Evolutionary conservation across 2,113 vertebrate genomes (phyloP).

Genomic region (Centropristis striata): DNA sequence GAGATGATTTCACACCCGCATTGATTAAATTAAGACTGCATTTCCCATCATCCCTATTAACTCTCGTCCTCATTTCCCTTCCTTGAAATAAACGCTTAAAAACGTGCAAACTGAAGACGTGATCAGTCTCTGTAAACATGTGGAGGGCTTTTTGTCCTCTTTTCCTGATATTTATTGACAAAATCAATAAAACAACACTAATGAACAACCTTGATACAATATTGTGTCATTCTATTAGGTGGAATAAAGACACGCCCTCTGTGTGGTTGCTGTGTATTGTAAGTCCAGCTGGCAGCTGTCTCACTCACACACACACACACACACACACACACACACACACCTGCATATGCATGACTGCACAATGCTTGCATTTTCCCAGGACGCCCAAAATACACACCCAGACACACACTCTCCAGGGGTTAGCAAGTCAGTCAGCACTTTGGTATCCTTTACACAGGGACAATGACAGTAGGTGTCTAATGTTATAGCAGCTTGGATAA

Average conservation of each 20-base stretch:
- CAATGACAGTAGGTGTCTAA: conserved; percentile 62
- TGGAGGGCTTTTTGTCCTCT: not conserved
- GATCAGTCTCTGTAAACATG: too few relatives aligned
- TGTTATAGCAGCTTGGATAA: conserved; percentile 58
- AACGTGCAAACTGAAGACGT: too few relatives aligned
- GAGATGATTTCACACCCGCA: not conserved
- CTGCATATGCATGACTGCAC: conserved; percentile 11
- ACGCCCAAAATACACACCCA: conserved; percentile 23
- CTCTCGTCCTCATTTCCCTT: not conserved
- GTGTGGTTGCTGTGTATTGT: not conserved
- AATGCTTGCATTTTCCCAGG: conserved; percentile 33
- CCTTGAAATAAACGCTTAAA: not conserved
- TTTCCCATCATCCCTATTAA: conserved; percentile 10
- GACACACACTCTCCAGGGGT: conserved; percentile 14
- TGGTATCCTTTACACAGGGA: conserved; percentile 67
- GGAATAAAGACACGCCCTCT: not conserved
- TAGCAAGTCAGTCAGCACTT: conserved; percentile 44
- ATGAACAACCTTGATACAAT: not conserved
- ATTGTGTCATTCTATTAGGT: not conserved
- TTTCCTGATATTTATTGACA: not conserved
- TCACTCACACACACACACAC: conserved; percentile 4
- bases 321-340: conserved; percentile 13
- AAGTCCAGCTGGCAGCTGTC: conserved; percentile 32
- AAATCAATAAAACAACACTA: not conserved
- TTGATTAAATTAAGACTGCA: conserved; percentile 4